Percentiles rank a stretch among this genome's conserved stretches.
These are phyloP conservation scores for Gallinago solitaria DNA, from an alignment of 2,797 vertebrate genomes.

Conservation along the genomic window DNA sequence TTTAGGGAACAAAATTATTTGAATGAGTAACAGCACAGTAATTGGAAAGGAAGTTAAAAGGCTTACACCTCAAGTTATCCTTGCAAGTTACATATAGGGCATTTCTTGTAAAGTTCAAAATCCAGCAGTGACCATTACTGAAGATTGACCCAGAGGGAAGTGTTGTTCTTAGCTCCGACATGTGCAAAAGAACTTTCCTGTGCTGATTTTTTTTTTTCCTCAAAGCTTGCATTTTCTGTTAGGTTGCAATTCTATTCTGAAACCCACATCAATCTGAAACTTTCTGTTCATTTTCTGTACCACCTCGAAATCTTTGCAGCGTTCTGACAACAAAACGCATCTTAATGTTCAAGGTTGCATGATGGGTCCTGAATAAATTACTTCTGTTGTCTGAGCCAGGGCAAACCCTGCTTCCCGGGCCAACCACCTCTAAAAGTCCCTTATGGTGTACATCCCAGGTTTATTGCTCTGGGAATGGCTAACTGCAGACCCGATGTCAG, in stretches of 20 bases:
- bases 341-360: neutral
- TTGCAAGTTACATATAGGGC: neutral
- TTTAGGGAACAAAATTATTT: neutral
- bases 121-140: neutral
- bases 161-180: neutral
- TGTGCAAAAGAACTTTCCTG: neutral
- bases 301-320: neutral
- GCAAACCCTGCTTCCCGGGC: accelerated
- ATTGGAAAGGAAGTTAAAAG: neutral
- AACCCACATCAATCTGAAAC: neutral
- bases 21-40: neutral
- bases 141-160: accelerated
- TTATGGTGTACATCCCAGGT: accelerated
- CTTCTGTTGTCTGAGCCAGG: neutral
- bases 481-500: neutral
- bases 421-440: neutral
- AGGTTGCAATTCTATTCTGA: neutral
- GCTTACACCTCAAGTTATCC: neutral
- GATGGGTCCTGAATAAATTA: neutral
- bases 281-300: neutral
- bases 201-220: neutral
- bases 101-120: neutral
- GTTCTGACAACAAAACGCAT: neutral
- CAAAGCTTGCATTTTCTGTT: neutral
- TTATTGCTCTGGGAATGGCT: neutral